A percentile compares a stretch with the other conserved stretches of the same genome.
phyloP scores from a whole-genome alignment of 2,888 invertebrate species.

The Calameuta filiformis region DNA sequence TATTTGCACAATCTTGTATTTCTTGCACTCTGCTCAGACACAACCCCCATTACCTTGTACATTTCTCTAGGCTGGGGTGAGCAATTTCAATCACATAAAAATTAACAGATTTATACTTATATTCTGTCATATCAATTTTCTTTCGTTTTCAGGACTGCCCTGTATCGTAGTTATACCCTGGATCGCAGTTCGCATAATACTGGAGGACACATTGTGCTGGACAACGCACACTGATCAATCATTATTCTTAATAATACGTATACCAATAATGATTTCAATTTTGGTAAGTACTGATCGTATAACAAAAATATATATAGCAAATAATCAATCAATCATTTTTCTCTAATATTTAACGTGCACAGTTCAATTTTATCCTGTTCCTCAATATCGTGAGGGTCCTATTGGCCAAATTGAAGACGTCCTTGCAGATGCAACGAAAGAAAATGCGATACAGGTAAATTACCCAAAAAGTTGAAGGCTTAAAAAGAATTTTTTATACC shows the following conservation, averaged over 20 bases:
- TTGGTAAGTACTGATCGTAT: constrained; percentile 65
- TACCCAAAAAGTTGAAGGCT: neutral
- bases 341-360: constrained; percentile 13
- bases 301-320: neutral
- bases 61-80: constrained; percentile 76
- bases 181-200: constrained; percentile 68
- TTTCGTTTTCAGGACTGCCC: constrained; percentile 67
- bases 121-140: neutral
- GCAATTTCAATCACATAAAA: constrained; percentile 28
- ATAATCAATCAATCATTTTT: constrained; percentile 5
- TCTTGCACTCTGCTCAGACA: constrained; percentile 74
- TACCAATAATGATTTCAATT: constrained; percentile 71
- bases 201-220: constrained; percentile 73
- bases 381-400: constrained; percentile 72
- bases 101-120: neutral
- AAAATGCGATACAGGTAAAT: constrained; percentile 72
- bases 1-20: constrained; percentile 78
- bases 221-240: constrained; percentile 67
- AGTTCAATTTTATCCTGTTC: constrained; percentile 75
- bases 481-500: neutral
- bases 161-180: constrained; percentile 71
- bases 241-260: constrained; percentile 69
- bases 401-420: constrained; percentile 69
- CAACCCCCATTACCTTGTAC: constrained; percentile 71
- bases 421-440: constrained; percentile 70